Evolutionary conservation across 2,888 invertebrate species (phyloP).

Genomic region (Helleia helle): DNA sequence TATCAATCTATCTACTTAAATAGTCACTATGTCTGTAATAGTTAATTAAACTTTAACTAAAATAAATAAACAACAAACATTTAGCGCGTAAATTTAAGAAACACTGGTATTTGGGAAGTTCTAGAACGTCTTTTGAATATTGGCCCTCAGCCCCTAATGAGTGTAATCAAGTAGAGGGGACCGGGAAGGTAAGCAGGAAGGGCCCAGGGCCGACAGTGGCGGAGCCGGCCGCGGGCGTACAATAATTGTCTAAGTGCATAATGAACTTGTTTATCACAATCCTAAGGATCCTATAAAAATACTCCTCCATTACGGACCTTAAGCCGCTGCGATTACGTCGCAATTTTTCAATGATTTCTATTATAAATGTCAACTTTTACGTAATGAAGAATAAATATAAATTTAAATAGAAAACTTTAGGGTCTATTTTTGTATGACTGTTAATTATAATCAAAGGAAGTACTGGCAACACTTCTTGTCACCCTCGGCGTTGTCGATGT

Average conservation of each 20-base stretch:
- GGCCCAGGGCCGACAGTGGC: conserved; percentile 47
- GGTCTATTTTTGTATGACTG: conserved; percentile 29
- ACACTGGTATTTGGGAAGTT: neutral
- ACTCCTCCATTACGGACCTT: conserved; percentile 24
- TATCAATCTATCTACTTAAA: too few relatives aligned
- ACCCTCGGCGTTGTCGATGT: conserved; percentile 44
- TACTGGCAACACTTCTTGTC: conserved; percentile 40
- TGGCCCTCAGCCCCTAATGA: conserved; percentile 25
- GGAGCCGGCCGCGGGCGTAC: conserved; percentile 47
- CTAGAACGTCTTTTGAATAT: conserved; percentile 5
- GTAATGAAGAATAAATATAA: conserved; percentile 8
- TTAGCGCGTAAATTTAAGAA: neutral
- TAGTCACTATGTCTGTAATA: too few relatives aligned
- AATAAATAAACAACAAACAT: too few relatives aligned
- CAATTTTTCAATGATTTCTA: neutral
- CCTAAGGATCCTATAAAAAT: conserved; percentile 14
- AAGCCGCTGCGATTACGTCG: conserved; percentile 17
- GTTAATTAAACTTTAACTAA: too few relatives aligned
- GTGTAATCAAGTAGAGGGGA: conserved; percentile 34
- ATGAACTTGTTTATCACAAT: conserved; percentile 63
- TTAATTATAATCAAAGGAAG: conserved; percentile 29
- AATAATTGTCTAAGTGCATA: conserved; percentile 72
- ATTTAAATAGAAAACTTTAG: conserved; percentile 13
- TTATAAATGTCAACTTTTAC: neutral
- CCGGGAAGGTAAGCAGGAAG: conserved; percentile 46